These are phyloP conservation scores for Condylura cristata DNA, from an alignment of 2,113 vertebrate genomes.

Conservation along the genomic window DNA sequence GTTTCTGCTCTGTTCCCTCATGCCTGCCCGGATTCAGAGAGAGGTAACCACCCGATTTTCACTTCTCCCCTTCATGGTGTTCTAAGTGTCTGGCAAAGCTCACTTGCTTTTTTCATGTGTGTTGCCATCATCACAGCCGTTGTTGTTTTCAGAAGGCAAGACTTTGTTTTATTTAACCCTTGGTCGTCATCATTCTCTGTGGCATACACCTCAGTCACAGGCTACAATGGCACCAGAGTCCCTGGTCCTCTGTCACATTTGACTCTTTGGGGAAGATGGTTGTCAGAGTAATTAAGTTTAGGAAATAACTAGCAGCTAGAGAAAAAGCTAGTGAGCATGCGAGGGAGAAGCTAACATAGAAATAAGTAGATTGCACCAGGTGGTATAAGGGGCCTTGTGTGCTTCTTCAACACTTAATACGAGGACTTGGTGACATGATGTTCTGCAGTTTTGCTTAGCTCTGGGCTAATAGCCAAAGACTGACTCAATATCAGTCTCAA, in stretches of 20 bases:
- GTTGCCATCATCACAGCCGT: not conserved
- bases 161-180: not conserved
- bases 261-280: conserved; percentile 14
- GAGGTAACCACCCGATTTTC: conserved; percentile 87
- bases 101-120: conserved; percentile 43
- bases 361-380: not conserved
- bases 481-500: not conserved
- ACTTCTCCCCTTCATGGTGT: conserved; percentile 62
- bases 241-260: not conserved
- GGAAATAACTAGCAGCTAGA: too few species aligned
- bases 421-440: not conserved
- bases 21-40: conserved; percentile 92
- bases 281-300: not conserved
- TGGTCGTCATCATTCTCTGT: not conserved
- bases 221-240: not conserved
- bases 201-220: not conserved
- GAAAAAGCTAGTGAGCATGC: not conserved
- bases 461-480: not conserved
- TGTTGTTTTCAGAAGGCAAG: conserved; percentile 3
- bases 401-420: not conserved
- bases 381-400: not conserved
- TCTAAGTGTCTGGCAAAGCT: conserved; percentile 53
- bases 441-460: not conserved
- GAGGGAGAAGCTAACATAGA: not conserved
- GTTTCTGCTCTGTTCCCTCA: conserved; percentile 87